Conservation (phyloP, 2,888 invertebrate genomes). For the Morinoia aosen region DNA sequence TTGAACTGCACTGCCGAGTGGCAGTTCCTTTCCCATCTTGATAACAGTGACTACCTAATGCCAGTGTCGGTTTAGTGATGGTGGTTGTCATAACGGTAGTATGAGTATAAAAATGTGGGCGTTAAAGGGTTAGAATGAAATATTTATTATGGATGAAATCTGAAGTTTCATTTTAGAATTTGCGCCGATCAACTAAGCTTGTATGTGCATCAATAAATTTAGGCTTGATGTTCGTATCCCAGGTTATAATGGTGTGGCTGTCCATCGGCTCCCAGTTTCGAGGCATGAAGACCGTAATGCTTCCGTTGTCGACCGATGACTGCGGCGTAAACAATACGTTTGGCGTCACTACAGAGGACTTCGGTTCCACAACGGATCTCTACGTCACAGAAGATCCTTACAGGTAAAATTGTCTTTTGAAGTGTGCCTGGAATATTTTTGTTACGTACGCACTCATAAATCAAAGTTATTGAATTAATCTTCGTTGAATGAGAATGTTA, state of each 20-base stretch:
- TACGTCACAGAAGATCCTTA: neutral
- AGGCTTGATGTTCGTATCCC: neutral
- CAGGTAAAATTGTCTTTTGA: neutral
- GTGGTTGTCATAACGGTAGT: too few relatives aligned
- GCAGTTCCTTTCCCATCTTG: too few relatives aligned
- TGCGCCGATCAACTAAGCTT: neutral
- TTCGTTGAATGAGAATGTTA: too few relatives aligned
- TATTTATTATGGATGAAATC: neutral
- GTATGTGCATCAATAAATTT: neutral
- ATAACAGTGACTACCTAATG: too few relatives aligned
- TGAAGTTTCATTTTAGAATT: neutral
- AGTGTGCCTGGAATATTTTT: neutral
- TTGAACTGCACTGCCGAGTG: too few relatives aligned
- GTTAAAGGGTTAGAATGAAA: too few relatives aligned
- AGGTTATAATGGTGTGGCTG: constrained; percentile 36
- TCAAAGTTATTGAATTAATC: too few relatives aligned
- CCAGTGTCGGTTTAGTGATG: too few relatives aligned
- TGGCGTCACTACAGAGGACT: neutral
- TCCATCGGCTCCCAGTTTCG: neutral
- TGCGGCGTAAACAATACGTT: neutral
- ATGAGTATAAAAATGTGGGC: too few relatives aligned
- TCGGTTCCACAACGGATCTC: neutral
- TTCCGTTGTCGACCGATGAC: neutral
- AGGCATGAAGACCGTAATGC: constrained; percentile 20
- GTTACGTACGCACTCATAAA: neutral